Evolutionary conservation across 2,888 invertebrate genomes (phyloP).

Genomic region (Acheta domesticus): DNA sequence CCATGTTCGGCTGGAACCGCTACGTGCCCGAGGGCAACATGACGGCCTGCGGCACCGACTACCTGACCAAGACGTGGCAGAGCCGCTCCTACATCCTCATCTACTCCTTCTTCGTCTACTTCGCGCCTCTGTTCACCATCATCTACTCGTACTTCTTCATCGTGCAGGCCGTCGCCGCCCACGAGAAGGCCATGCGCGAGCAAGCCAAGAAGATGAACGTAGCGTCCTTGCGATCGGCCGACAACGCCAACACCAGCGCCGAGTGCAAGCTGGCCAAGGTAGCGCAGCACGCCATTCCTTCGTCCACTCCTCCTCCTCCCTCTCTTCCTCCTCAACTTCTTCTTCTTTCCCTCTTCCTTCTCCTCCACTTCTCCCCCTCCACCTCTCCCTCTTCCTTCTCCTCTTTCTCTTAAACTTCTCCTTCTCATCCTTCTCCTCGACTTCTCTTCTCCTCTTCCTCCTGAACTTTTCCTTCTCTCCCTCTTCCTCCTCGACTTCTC

Average conservation of each 20-base stretch:
- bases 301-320: no score
- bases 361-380: no score
- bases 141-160: constrained; percentile 87
- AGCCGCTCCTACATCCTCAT: constrained; percentile 76
- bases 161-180: constrained; percentile 77
- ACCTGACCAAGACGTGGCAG: constrained; percentile 69
- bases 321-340: no score
- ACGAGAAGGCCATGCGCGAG: constrained; percentile 82
- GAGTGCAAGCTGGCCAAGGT: constrained; percentile 84
- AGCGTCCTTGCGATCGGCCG: constrained; percentile 76
- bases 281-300: constrained; percentile 12
- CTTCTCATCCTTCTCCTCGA: no score
- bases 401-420: no score
- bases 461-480: no score
- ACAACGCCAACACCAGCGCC: constrained; percentile 73
- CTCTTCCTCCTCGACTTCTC: no score
- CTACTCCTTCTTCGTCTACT: constrained; percentile 77
- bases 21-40: constrained; percentile 93
- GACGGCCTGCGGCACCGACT: constrained; percentile 90
- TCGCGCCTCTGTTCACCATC: constrained; percentile 71
- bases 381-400: no score
- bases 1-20: constrained; percentile 85
- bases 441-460: no score
- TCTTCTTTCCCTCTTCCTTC: no score
- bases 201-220: constrained; percentile 95